phyloP scores from a whole-genome alignment of 2,797 vertebrate genomes.

The Myioborus melanocephalus region DNA sequence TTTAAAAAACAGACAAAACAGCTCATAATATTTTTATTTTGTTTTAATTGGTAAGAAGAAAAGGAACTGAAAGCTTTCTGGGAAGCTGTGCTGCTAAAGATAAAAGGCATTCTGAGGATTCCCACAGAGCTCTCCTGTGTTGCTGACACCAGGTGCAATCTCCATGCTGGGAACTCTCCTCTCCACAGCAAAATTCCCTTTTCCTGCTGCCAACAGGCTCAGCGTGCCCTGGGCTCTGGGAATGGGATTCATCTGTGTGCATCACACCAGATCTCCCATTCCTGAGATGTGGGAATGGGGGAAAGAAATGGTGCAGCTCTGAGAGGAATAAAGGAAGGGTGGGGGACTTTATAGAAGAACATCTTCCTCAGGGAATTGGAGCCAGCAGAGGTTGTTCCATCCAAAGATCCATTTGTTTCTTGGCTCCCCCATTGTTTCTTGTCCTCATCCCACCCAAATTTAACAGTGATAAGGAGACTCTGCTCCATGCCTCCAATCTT shows the following conservation, averaged over 20 bases:
- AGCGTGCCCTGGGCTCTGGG: not conserved
- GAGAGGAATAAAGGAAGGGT: not conserved
- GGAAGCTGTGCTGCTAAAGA: not conserved
- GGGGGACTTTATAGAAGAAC: not conserved
- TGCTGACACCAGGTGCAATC: not conserved
- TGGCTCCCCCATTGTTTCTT: not conserved
- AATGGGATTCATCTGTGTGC: not conserved
- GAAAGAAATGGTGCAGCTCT: not conserved
- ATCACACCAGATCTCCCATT: not conserved
- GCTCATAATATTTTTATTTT: not conserved
- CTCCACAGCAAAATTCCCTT: not conserved
- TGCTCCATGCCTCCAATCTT: not conserved
- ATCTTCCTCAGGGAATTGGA: rapidly evolving
- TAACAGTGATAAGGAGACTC: not conserved
- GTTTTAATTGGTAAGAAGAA: not conserved
- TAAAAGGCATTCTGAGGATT: not conserved
- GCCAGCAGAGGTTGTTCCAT: not conserved
- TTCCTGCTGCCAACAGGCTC: not conserved
- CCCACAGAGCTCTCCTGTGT: not conserved
- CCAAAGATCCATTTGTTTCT: not conserved
- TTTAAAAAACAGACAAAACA: not conserved
- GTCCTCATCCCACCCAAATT: not conserved
- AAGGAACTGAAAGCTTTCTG: not conserved
- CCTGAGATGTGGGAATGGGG: not conserved
- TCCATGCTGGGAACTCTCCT: not conserved